Evolutionary conservation across 2,797 vertebrate genomes (phyloP).

Genomic region (Halcyon badia): DNA sequence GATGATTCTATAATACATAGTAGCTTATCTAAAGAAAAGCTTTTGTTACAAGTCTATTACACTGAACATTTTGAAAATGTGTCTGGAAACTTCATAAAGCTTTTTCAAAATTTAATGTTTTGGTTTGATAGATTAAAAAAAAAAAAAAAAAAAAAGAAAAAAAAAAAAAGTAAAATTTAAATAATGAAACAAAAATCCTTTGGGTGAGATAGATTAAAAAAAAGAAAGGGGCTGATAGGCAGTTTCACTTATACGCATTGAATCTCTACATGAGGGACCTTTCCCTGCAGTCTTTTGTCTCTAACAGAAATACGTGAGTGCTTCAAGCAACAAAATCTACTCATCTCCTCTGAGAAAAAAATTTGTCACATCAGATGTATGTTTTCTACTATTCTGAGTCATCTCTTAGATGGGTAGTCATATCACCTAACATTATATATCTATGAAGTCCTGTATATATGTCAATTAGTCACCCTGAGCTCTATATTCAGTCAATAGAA

Average conservation of each 20-base stretch:
- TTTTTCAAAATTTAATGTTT: not conserved
- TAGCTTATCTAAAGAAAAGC: not conserved
- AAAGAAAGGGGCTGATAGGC: not conserved
- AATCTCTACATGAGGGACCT: not conserved
- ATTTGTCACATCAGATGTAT: not conserved
- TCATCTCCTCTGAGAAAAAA: not conserved
- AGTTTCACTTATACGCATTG: not conserved
- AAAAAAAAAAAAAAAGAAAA: not conserved
- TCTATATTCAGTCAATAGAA: not conserved
- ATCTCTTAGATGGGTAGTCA: not conserved
- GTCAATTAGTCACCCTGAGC: not conserved
- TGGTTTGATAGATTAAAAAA: not conserved
- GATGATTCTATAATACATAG: not conserved
- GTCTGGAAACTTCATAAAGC: not conserved
- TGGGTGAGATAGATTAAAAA: not conserved
- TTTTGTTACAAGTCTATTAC: not conserved
- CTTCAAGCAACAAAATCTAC: not conserved
- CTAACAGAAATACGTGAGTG: not conserved
- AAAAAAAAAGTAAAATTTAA: not conserved
- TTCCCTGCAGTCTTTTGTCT: not conserved
- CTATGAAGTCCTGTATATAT: not conserved
- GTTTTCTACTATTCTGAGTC: not conserved
- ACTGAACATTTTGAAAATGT: not conserved
- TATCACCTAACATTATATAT: not conserved
- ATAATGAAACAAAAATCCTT: not conserved